These are phyloP conservation scores for Spongia lamella DNA, from an alignment of 37 sponge, comb jelly and placozoan genomes.

Conservation along the genomic window DNA sequence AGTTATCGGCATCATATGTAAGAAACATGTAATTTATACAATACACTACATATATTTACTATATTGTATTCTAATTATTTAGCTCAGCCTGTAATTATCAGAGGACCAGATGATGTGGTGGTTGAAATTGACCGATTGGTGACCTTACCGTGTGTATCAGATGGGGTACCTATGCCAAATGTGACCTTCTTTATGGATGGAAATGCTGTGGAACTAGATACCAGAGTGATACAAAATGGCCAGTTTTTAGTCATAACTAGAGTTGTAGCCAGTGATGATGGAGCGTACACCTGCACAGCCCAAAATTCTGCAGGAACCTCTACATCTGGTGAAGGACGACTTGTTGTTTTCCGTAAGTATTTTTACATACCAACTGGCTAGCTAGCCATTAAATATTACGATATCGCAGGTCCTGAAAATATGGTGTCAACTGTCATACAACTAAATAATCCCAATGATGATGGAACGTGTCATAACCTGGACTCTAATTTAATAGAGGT, in stretches of 20 bases:
- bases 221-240: neutral
- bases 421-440: neutral
- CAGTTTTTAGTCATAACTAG: conserved; percentile 30
- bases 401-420: neutral
- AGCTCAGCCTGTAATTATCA: conserved; percentile 55
- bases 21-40: too few relatives aligned
- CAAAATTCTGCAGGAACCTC: conserved; percentile 35
- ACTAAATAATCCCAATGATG: neutral
- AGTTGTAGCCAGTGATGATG: conserved; percentile 30
- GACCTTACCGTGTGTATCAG: conserved; percentile 42
- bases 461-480: neutral
- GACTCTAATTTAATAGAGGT: conserved; percentile 10
- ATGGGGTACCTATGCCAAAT: conserved; percentile 55
- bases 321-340: conserved; percentile 5
- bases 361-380: too few relatives aligned
- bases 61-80: neutral
- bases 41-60: neutral
- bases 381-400: neutral
- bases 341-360: conserved; percentile 64
- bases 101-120: conserved; percentile 17
- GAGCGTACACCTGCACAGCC: conserved; percentile 58
- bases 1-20: conserved; percentile 46
- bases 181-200: neutral
- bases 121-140: conserved; percentile 12
- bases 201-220: neutral